Conservation (phyloP, 2,113 vertebrate genomes). For the Scolopax mira region DNA sequence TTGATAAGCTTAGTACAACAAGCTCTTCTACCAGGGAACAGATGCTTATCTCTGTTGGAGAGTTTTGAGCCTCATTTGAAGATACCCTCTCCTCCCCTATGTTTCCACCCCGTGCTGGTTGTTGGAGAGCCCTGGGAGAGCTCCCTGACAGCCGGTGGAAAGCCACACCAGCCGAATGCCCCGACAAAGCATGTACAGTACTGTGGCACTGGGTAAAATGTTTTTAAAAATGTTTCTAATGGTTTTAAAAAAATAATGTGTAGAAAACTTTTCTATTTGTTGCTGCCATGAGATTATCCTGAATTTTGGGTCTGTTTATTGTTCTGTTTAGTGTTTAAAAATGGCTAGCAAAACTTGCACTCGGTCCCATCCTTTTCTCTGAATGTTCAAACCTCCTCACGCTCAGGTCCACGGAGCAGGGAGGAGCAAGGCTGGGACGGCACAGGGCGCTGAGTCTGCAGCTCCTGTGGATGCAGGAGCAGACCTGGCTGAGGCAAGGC, state of each 20-base stretch:
- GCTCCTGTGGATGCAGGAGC: neutral
- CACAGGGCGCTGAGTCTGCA: neutral
- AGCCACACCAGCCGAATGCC: neutral
- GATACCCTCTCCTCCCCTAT: neutral
- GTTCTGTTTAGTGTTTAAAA: constrained; percentile 13
- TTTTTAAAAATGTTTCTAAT: neutral
- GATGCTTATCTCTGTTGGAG: neutral
- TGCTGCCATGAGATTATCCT: neutral
- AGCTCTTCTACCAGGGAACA: neutral
- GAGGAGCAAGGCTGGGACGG: neutral
- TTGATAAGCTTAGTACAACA: neutral
- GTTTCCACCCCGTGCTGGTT: neutral
- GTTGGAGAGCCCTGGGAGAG: neutral
- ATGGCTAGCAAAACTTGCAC: neutral
- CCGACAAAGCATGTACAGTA: neutral
- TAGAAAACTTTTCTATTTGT: neutral
- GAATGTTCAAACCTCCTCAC: neutral
- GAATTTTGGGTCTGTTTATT: neutral
- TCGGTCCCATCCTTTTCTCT: neutral
- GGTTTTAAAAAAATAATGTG: neutral
- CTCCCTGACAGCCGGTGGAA: neutral
- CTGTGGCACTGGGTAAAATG: neutral
- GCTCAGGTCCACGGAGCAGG: neutral
- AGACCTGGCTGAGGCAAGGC: neutral
- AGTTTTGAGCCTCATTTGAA: neutral